Base-by-base conservation (phyloP, 2,888 invertebrate genomes). In the Baccha elongata region DNA sequence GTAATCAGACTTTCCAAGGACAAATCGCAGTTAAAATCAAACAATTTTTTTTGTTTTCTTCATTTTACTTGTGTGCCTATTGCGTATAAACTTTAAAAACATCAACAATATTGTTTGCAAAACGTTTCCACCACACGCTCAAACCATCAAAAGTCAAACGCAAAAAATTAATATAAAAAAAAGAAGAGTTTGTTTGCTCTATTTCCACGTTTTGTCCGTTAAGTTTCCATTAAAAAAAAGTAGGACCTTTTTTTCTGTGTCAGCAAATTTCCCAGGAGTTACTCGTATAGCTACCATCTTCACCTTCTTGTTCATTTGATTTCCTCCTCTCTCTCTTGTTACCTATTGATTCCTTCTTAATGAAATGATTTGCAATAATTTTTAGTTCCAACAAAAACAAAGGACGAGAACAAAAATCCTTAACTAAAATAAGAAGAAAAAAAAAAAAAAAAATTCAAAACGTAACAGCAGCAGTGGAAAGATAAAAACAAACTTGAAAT, bases 351-450 rank as follows among this genome's bases (percentile, higher is more conserved):
- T 72, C 40, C 37, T 32, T 53, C 58, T 72, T 76, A 81, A 60
- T 81, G 76, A 81, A 81, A 60, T 81, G 76, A 81, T 76, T 76
- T 67, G 35, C 62, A 72, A 72, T 81, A 76, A 81, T 81, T 81
- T 67, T 35, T 71, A 64, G 58, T 75, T 42, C n/a, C 50, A 40
- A 26, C 15, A 44, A 72, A 68, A 42, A 72, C 42, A 73, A 62
- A 78, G 60, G 55, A 40, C 40, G 13, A 23, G 10, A 50, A 53
- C 29, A 21, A 67, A 64, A 21, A 46, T 72, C 62, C 42, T 40
- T 52, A 48, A 50, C 50, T 40, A 64, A 55, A 65, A 15, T 64
- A 40, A n/a, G n/a, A n/a, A n/a, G n/a, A n/a, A n/a, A n/a, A n/a
- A n/a, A n/a, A n/a, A n/a, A 64, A 50, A 32, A 55, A 40, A 48